Evolutionary conservation across 2,113 vertebrate genomes (phyloP).

Genomic region (Lophochroa leadbeateri): DNA sequence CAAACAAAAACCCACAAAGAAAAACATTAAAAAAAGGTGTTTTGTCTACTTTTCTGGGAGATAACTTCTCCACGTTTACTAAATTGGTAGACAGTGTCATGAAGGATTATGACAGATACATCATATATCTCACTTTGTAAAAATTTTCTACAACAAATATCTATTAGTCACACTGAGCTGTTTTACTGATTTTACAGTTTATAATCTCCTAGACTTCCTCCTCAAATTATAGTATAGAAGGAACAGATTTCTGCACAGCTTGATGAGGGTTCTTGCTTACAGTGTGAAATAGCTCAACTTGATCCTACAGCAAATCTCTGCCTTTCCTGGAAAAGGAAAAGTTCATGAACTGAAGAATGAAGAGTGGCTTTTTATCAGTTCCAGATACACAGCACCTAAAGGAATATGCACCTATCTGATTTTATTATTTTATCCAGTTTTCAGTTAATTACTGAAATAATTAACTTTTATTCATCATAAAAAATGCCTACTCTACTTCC

Average conservation of each 20-base stretch:
- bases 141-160: neutral
- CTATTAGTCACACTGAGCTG: neutral
- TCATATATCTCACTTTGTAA: neutral
- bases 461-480: neutral
- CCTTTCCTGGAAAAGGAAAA: neutral
- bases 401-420: neutral
- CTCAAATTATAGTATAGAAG: neutral
- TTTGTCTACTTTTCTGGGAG: neutral
- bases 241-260: constrained; percentile 27
- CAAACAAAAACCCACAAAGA: too few species aligned
- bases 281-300: neutral
- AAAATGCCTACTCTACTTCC: neutral
- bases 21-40: neutral
- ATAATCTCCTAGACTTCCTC: constrained; percentile 35
- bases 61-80: neutral
- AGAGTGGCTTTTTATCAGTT: neutral
- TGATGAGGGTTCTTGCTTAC: neutral
- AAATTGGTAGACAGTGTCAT: neutral
- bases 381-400: neutral
- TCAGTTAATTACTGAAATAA: neutral
- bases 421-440: neutral
- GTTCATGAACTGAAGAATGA: neutral
- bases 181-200: neutral
- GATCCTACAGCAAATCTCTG: neutral
- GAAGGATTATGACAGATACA: neutral